Conservation (phyloP, 2,797 vertebrate species). For the Choloepus didactylus region DNA sequence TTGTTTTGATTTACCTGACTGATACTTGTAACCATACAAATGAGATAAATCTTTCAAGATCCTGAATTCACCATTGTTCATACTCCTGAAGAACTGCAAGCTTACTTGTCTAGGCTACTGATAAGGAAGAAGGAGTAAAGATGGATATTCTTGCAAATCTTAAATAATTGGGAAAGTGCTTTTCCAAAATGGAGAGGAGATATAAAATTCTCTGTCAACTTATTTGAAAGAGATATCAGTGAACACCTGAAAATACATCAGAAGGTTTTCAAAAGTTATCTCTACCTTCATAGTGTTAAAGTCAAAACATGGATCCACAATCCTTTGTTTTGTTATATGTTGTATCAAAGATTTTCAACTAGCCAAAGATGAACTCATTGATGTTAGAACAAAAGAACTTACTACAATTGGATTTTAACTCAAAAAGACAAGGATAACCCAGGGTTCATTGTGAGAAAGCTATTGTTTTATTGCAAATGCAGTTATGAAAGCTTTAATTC, state of each 20-base stretch:
- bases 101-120: not conserved
- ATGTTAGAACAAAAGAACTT: slow-evolving; percentile 8
- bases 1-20: not conserved
- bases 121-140: not conserved
- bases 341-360: not conserved
- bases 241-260: not conserved
- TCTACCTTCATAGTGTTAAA: not conserved
- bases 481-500: slow-evolving; percentile 13
- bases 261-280: not conserved
- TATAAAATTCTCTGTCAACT: not conserved
- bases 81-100: not conserved
- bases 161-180: not conserved
- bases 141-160: not conserved
- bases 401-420: not conserved
- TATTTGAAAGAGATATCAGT: slow-evolving; percentile 33
- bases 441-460: not conserved
- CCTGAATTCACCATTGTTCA: not conserved
- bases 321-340: not conserved
- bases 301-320: not conserved
- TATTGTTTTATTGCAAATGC: slow-evolving; percentile 11
- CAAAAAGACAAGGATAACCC: not conserved
- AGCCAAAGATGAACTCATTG: not conserved
- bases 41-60: not conserved
- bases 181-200: not conserved
- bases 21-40: not conserved